These are phyloP conservation scores for Philhelius pedissequus DNA, from an alignment of 2,888 invertebrate species.

Conservation along the genomic window DNA sequence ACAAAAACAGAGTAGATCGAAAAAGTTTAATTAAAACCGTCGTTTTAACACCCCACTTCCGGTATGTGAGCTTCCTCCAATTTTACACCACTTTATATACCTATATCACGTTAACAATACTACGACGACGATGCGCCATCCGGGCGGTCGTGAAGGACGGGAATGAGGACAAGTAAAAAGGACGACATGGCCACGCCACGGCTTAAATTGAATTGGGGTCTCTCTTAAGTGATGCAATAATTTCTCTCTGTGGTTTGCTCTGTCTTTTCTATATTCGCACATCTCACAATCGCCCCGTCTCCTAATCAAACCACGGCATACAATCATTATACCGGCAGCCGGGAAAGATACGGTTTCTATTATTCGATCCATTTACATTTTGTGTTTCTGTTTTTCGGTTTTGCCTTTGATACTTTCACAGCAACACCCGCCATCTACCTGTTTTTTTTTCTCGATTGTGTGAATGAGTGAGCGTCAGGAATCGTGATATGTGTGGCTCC, in stretches of 20 bases:
- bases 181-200: neutral
- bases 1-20: neutral
- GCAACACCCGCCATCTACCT: no score
- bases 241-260: slow-evolving; percentile 38
- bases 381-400: neutral
- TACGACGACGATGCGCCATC: neutral
- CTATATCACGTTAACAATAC: neutral
- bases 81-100: slow-evolving; percentile 5
- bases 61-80: neutral
- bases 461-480: neutral
- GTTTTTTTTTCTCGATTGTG: neutral
- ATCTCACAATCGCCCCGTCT: neutral
- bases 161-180: no score
- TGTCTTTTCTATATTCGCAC: slow-evolving; percentile 27
- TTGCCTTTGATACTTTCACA: slow-evolving; percentile 4
- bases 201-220: slow-evolving; percentile 35
- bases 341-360: slow-evolving; percentile 16
- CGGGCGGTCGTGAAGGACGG: no score
- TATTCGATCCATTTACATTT: slow-evolving; percentile 30
- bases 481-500: neutral
- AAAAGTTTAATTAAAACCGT: slow-evolving; percentile 26
- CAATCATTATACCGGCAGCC: neutral
- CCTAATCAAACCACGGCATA: neutral
- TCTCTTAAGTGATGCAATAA: slow-evolving; percentile 39
- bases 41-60: neutral